Percentiles rank a stretch among this genome's conserved stretches.
Evolutionary conservation across 2,888 invertebrate genomes (phyloP).

Genomic region (Cephus pulcher): DNA sequence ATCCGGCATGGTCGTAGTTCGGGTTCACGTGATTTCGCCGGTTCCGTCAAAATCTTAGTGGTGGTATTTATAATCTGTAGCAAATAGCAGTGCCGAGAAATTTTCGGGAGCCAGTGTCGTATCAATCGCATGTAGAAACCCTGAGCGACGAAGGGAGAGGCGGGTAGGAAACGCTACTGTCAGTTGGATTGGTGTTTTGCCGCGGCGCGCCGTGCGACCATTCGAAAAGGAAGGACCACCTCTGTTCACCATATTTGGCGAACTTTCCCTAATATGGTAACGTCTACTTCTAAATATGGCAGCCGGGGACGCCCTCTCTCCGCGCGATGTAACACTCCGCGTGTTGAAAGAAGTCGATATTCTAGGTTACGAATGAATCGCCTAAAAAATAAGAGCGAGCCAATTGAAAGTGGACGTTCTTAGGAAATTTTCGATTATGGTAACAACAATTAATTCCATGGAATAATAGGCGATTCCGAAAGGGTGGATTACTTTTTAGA

Average conservation of each 20-base stretch:
- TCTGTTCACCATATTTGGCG: conserved; percentile 84
- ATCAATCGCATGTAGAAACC: conserved; percentile 6
- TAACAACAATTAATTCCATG: neutral
- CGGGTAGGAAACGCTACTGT: conserved; percentile 62
- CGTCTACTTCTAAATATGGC: conserved; percentile 86
- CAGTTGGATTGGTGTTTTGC: conserved; percentile 64
- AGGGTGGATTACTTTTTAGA: conserved; percentile 47
- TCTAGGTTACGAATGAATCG: neutral
- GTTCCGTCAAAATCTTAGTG: neutral
- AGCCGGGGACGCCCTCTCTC: conserved; percentile 78
- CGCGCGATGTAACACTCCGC: conserved; percentile 51
- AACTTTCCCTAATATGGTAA: conserved; percentile 85
- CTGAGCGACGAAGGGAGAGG: conserved; percentile 48
- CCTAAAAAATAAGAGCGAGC: neutral
- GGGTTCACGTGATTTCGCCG: neutral
- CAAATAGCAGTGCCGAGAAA: conserved; percentile 26
- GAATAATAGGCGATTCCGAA: neutral
- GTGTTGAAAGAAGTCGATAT: neutral
- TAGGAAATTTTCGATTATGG: neutral
- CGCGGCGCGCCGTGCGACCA: conserved; percentile 57
- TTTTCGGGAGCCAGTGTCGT: conserved; percentile 4
- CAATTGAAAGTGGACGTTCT: neutral
- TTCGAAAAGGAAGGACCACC: conserved; percentile 75
- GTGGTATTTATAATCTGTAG: conserved; percentile 39
- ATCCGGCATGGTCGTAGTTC: neutral